These are phyloP conservation scores for Melanargia galathea DNA, from an alignment of 2,888 invertebrate genomes.

Conservation along the genomic window DNA sequence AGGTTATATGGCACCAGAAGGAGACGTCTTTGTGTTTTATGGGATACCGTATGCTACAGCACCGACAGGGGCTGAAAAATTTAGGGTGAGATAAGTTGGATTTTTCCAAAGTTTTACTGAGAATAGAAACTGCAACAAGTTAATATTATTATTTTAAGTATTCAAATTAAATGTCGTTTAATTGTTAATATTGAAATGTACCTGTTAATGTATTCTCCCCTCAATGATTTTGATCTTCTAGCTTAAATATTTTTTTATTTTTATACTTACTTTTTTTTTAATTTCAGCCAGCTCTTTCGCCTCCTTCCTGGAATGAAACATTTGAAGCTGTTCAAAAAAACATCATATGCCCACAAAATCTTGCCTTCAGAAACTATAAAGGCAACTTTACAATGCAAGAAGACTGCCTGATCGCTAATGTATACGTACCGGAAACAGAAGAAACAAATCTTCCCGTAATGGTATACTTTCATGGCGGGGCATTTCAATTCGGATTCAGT, in stretches of 20 bases:
- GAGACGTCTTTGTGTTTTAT: slow-evolving; percentile 50
- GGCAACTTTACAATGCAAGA: slow-evolving; percentile 33
- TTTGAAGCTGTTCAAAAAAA: slow-evolving; percentile 48
- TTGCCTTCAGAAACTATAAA: not conserved
- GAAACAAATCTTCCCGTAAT: slow-evolving; percentile 56
- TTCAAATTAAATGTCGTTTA: too few relatives aligned
- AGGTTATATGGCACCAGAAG: slow-evolving; percentile 47
- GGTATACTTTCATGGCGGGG: slow-evolving; percentile 71
- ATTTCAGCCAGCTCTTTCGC: slow-evolving; percentile 51
- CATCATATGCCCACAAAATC: slow-evolving; percentile 50
- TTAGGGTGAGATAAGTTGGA: slow-evolving; percentile 46
- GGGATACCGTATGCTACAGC: slow-evolving; percentile 63
- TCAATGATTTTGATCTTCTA: too few relatives aligned
- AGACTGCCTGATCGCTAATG: slow-evolving; percentile 47
- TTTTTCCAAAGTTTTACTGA: not conserved
- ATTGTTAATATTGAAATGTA: too few relatives aligned
- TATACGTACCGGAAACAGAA: slow-evolving; percentile 47
- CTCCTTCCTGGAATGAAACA: slow-evolving; percentile 49
- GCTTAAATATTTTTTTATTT: too few relatives aligned
- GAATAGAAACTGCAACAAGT: not conserved
- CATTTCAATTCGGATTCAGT: slow-evolving; percentile 59
- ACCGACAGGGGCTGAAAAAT: slow-evolving; percentile 54
- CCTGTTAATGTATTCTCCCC: too few relatives aligned
- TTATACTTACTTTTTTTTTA: too few relatives aligned
- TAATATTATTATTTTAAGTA: not conserved